These are phyloP conservation scores for Habroteleia sp. DNA, from an alignment of 2,888 invertebrate species.

Conservation along the genomic window DNA sequence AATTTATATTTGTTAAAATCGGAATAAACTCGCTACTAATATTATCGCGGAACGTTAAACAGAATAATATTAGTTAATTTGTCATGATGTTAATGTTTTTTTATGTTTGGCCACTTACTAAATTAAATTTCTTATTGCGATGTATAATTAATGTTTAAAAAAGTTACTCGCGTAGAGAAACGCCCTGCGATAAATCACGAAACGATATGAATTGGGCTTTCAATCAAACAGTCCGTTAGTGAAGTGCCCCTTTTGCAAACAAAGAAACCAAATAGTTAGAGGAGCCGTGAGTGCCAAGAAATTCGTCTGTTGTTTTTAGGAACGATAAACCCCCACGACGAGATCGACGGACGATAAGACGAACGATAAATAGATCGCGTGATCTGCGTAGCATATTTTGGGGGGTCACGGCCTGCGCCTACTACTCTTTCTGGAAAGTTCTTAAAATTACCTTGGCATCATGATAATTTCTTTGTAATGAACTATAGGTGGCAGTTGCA, in stretches of 20 bases:
- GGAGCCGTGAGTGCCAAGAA: slow-evolving; percentile 49
- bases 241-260: slow-evolving; percentile 39
- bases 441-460: slow-evolving; percentile 41
- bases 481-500: slow-evolving; percentile 5
- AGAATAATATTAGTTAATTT: too few species aligned
- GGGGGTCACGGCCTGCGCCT: slow-evolving; percentile 38
- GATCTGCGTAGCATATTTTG: slow-evolving; percentile 51
- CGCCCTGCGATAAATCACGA: slow-evolving; percentile 1
- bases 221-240: slow-evolving; percentile 33
- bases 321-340: slow-evolving; percentile 44
- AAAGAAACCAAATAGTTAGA: slow-evolving; percentile 43
- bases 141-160: too few species aligned
- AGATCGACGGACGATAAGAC: slow-evolving; percentile 53
- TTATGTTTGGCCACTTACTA: too few species aligned
- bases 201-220: slow-evolving; percentile 17
- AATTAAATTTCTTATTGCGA: too few species aligned
- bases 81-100: too few species aligned
- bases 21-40: too few species aligned
- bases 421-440: slow-evolving; percentile 31
- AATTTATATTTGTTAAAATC: too few species aligned
- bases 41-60: too few species aligned
- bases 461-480: slow-evolving; percentile 35
- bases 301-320: slow-evolving; percentile 49
- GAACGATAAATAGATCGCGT: slow-evolving; percentile 55
- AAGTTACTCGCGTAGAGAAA: slow-evolving; percentile 11